Evolutionary conservation across 2,113 vertebrate species (phyloP).

Genomic region (Odocoileus virginianus): DNA sequence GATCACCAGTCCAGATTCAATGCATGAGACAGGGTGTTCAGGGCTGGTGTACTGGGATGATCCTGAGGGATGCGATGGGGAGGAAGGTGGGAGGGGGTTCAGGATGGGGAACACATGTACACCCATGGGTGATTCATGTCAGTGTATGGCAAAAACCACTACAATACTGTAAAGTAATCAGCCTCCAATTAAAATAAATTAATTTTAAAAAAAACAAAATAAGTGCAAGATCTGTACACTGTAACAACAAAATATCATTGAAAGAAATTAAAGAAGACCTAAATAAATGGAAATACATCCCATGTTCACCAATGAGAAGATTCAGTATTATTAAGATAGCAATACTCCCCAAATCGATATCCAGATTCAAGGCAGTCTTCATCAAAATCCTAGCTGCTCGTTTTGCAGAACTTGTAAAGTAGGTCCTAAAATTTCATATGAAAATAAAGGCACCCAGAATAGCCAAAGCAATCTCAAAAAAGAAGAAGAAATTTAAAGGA

Average conservation of each 20-base stretch:
- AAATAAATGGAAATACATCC: neutral
- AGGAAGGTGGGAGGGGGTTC: neutral
- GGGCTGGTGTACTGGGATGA: neutral
- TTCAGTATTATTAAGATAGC: neutral
- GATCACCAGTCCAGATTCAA: rapidly evolving
- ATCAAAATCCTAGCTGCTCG: neutral
- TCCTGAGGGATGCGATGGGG: neutral
- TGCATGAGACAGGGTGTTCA: neutral
- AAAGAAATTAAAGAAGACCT: neutral
- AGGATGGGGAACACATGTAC: neutral
- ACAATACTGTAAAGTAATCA: neutral
- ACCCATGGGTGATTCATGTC: neutral
- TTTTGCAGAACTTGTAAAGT: neutral
- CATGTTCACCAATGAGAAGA: neutral
- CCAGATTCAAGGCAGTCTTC: neutral
- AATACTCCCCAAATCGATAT: neutral
- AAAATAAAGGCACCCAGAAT: neutral
- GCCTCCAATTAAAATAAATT: neutral
- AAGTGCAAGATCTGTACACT: neutral
- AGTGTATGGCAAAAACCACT: neutral
- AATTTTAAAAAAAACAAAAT: neutral
- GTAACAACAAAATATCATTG: neutral
- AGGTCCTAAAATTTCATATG: neutral
- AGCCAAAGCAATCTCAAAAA: neutral
- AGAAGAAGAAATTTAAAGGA: neutral